Percentiles rank a stretch among this genome's conserved stretches.
phyloP scores from a whole-genome alignment of 2,113 vertebrate genomes.

The Semnornis frantzii region DNA sequence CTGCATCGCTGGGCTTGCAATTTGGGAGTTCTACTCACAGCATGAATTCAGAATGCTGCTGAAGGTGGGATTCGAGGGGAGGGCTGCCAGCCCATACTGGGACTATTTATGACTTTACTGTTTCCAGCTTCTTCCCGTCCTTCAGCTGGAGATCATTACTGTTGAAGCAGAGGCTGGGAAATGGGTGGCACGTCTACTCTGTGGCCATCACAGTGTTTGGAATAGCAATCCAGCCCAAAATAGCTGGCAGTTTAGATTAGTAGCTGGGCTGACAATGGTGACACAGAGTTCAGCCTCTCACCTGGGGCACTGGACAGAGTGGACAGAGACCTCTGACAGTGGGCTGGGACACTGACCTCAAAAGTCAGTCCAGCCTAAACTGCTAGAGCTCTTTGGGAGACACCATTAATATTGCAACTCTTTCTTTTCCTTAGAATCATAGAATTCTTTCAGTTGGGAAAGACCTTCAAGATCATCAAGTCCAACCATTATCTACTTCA shows the following conservation, averaged over 20 bases:
- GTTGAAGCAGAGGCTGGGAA: neutral
- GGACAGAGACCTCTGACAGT: neutral
- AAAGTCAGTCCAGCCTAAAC: neutral
- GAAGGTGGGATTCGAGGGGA: neutral
- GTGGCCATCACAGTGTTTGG: neutral
- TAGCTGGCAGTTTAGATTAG: neutral
- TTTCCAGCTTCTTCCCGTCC: neutral
- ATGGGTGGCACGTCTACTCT: neutral
- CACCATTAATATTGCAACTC: accelerated
- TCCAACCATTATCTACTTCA: no score
- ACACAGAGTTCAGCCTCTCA: neutral
- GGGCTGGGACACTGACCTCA: neutral
- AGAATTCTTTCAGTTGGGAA: no score
- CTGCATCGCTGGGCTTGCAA: neutral
- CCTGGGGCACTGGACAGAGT: neutral
- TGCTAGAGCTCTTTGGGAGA: neutral
- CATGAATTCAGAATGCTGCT: neutral
- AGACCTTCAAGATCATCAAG: no score
- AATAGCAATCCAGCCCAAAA: neutral
- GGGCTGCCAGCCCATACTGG: neutral
- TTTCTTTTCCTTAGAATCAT: no score
- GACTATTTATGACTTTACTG: neutral
- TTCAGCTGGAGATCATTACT: neutral
- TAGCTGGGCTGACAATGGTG: neutral
- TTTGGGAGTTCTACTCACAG: neutral